Conservation (phyloP, 2,797 vertebrate species). For the Coreius guichenoti region DNA sequence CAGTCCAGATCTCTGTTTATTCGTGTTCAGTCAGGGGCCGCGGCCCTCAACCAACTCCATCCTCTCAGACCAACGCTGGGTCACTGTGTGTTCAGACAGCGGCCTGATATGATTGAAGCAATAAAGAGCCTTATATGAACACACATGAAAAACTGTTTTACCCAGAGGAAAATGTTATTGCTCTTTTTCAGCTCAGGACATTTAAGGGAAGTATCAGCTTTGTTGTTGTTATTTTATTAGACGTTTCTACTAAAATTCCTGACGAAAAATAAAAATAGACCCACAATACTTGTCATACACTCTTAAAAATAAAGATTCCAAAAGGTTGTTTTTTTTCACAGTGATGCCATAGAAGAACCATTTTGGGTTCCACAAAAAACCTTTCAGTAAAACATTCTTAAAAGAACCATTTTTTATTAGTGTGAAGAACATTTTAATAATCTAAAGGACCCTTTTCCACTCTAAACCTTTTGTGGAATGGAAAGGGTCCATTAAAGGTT, state of each 20-base stretch:
- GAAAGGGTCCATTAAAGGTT: background rate
- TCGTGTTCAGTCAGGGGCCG: slow-evolving; percentile 71
- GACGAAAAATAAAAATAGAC: background rate
- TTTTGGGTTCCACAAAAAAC: too few relatives aligned
- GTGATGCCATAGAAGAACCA: too few relatives aligned
- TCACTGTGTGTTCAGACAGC: slow-evolving; percentile 46
- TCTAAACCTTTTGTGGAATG: background rate
- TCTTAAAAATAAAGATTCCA: too few relatives aligned
- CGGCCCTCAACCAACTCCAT: slow-evolving; percentile 77
- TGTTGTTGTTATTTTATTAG: background rate
- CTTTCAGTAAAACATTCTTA: too few relatives aligned
- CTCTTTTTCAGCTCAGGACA: background rate
- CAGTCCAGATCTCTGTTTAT: slow-evolving; percentile 74
- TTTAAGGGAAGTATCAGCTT: background rate
- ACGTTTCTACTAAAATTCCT: too few relatives aligned
- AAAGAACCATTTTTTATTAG: background rate
- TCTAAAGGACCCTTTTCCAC: too few relatives aligned
- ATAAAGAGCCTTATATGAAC: background rate
- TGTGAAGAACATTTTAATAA: background rate
- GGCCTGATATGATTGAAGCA: background rate
- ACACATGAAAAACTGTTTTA: background rate
- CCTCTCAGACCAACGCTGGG: slow-evolving; percentile 68
- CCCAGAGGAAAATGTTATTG: background rate
- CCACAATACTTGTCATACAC: background rate
- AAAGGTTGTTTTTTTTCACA: too few relatives aligned